Percentiles rank a stretch among this genome's conserved stretches.
phyloP scores from a whole-genome alignment of 2,113 vertebrate genomes.

The Gobiocypris rarus region DNA sequence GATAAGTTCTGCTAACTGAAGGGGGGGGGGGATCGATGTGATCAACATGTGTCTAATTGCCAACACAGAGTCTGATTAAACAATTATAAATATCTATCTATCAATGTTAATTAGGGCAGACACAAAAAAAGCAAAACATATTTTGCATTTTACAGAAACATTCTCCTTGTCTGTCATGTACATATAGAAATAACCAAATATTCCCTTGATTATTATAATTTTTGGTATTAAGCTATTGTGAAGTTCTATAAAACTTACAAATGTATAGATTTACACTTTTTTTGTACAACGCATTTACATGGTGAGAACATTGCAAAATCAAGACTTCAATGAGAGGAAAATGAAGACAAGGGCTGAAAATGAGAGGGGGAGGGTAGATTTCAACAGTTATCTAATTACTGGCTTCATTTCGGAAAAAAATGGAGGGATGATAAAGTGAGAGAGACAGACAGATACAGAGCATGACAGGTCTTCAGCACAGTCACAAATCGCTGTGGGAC shows the following conservation, averaged over 20 bases:
- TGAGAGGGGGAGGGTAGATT: not conserved
- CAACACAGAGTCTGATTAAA: not conserved
- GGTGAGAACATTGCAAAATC: not conserved
- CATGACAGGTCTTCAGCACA: conserved; percentile 22
- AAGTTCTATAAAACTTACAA: not conserved
- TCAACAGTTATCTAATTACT: not conserved
- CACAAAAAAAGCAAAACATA: not conserved
- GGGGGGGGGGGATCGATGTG: too few species aligned
- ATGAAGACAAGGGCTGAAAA: not conserved
- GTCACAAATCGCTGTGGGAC: conserved; percentile 41
- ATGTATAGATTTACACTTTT: not conserved
- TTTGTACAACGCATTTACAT: too few species aligned
- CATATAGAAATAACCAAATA: not conserved
- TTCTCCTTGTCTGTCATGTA: not conserved
- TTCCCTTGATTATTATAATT: not conserved
- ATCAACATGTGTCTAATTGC: not conserved
- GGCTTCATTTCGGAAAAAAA: conserved; percentile 11
- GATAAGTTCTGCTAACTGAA: not conserved
- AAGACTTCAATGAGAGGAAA: not conserved
- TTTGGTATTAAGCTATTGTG: not conserved
- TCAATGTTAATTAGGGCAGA: not conserved
- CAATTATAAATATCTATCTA: not conserved
- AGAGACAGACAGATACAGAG: not conserved
- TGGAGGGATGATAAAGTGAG: not conserved
- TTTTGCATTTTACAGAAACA: not conserved